Percentiles rank a stretch among this genome's conserved stretches.
Evolutionary conservation across 2,888 invertebrate species (phyloP).

Genomic region (Glaucopsyche alexis): DNA sequence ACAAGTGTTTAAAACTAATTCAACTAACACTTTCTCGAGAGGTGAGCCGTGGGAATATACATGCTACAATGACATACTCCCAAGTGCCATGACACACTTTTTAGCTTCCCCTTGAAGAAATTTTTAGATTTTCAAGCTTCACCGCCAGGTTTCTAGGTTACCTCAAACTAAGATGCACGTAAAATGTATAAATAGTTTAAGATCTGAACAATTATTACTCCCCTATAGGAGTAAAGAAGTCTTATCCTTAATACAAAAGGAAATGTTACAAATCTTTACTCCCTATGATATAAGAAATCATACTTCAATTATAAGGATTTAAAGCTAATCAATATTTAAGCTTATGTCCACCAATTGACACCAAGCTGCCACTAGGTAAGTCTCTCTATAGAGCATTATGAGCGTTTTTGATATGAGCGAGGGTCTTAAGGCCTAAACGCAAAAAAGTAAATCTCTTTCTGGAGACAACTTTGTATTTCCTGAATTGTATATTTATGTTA

Average conservation of each 20-base stretch:
- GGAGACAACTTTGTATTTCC: not conserved
- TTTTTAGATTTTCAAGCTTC: conserved; percentile 26
- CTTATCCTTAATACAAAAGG: not conserved
- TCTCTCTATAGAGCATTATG: no score
- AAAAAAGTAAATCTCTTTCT: not conserved
- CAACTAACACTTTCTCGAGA: conserved; percentile 33
- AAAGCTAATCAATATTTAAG: not conserved
- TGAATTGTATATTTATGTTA: not conserved
- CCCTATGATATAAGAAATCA: not conserved
- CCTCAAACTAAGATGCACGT: not conserved
- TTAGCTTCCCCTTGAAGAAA: conserved; percentile 34
- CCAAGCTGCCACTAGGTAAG: not conserved
- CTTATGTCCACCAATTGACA: not conserved
- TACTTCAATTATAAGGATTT: not conserved
- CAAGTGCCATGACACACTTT: conserved; percentile 40
- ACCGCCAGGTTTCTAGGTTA: conserved; percentile 7
- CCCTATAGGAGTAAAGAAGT: not conserved
- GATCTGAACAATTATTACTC: not conserved
- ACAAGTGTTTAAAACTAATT: conserved; percentile 31
- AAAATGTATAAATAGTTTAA: not conserved
- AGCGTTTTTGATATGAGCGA: not conserved
- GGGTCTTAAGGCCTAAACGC: not conserved
- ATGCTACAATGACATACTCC: conserved; percentile 37
- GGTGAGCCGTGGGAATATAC: conserved; percentile 37
- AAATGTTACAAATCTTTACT: not conserved